Conservation (phyloP, 2,113 vertebrate genomes). For the Ploceus nigricollis region DNA sequence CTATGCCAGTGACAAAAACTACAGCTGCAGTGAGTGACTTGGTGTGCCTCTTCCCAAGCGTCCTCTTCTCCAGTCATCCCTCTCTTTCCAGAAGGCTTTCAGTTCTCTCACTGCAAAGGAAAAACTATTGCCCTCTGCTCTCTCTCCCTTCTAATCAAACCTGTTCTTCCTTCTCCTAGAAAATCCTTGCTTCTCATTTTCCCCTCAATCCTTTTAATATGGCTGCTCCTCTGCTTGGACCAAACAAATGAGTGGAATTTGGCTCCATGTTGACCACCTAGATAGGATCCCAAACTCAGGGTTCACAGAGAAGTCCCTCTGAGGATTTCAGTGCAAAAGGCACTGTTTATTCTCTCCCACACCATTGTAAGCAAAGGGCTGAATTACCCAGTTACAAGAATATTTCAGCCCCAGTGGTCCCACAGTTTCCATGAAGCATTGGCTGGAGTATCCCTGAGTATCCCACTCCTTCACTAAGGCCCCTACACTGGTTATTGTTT, state of each 20-base stretch:
- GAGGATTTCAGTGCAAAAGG: background rate
- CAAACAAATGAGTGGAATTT: background rate
- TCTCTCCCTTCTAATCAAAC: background rate
- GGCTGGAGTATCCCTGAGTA: background rate
- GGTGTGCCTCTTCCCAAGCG: background rate
- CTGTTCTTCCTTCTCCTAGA: background rate
- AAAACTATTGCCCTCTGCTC: background rate
- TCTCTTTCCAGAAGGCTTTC: background rate
- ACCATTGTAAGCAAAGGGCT: background rate
- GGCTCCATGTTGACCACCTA: fast-evolving
- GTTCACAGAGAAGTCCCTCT: background rate
- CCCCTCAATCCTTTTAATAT: background rate
- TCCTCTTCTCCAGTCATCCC: background rate
- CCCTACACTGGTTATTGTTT: background rate
- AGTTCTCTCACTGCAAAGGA: background rate
- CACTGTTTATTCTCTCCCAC: background rate
- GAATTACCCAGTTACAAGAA: background rate
- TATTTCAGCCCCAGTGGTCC: background rate
- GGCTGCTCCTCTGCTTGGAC: background rate
- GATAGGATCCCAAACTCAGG: background rate
- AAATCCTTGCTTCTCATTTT: background rate
- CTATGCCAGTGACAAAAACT: background rate
- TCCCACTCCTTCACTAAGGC: background rate
- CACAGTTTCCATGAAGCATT: background rate
- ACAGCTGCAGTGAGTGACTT: background rate